Conservation (phyloP, 2,888 invertebrate species). For the Acanthosoma haemorrhoidale region DNA sequence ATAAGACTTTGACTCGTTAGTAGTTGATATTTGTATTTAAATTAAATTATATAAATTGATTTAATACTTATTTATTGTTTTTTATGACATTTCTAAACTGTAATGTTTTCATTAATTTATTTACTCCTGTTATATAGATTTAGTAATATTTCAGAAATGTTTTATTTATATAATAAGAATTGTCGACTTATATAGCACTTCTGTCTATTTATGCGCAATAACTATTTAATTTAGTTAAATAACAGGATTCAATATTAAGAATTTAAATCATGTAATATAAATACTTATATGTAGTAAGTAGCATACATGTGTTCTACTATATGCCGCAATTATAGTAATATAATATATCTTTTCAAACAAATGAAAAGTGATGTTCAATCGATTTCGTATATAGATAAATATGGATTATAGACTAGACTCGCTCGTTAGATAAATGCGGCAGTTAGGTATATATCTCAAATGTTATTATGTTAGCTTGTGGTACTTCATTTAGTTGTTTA, state of each 20-base stretch:
- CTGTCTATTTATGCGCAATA: neutral
- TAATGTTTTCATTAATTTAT: constrained; percentile 16
- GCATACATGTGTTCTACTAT: constrained; percentile 33
- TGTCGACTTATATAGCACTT: neutral
- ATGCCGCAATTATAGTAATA: constrained; percentile 26
- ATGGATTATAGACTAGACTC: constrained; percentile 20
- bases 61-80: constrained; percentile 22
- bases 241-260: neutral
- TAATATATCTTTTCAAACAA: neutral
- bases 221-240: neutral
- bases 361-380: constrained; percentile 21
- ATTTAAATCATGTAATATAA: constrained; percentile 7
- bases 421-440: constrained; percentile 21
- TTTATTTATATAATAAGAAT: neutral
- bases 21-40: constrained; percentile 16
- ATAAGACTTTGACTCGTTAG: constrained; percentile 20
- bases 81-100: neutral
- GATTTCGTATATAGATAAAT: constrained; percentile 19
- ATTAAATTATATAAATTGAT: constrained; percentile 11
- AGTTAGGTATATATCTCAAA: constrained; percentile 23
- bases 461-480: constrained; percentile 23
- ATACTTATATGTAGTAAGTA: constrained; percentile 24
- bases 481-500: neutral
- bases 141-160: neutral
- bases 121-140: neutral